A percentile compares a stretch with the other conserved stretches of the same genome.
phyloP scores from a whole-genome alignment of 2,888 invertebrate species.

The Himalopsyche kuldschensis region DNA sequence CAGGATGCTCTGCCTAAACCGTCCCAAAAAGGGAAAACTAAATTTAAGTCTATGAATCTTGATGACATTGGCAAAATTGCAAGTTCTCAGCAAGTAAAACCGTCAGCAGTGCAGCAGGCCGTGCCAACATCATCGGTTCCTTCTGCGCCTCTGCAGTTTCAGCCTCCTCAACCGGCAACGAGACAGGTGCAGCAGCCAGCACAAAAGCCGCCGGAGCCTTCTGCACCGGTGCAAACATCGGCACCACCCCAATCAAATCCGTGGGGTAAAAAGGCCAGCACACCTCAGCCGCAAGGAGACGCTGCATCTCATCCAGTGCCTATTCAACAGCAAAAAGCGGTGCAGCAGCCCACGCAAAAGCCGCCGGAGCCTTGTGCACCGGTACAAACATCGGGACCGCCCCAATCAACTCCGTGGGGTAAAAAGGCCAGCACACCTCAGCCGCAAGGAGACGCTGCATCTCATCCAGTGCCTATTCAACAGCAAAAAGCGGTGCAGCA shows the following conservation, averaged over 20 bases:
- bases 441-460: too few relatives aligned
- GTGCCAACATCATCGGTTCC: background rate
- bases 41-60: background rate
- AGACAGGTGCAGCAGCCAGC: too few relatives aligned
- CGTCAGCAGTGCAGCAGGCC: background rate
- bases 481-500: background rate
- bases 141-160: background rate
- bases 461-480: too few relatives aligned
- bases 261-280: slow-evolving; percentile 1
- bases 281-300: background rate
- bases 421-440: background rate
- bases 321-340: background rate
- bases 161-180: background rate
- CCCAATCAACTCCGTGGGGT: background rate
- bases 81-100: background rate
- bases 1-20: background rate
- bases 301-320: too few relatives aligned
- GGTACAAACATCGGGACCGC: background rate
- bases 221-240: slow-evolving; percentile 7
- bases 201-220: too few relatives aligned
- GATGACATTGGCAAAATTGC: background rate
- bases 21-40: background rate
- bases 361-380: background rate
- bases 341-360: background rate
- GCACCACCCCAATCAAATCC: background rate